Evolutionary conservation across 2,888 invertebrate species (phyloP), one percentile per base, ranked within the genome.

Genomic region (Plemyria rubiginata): DNA sequence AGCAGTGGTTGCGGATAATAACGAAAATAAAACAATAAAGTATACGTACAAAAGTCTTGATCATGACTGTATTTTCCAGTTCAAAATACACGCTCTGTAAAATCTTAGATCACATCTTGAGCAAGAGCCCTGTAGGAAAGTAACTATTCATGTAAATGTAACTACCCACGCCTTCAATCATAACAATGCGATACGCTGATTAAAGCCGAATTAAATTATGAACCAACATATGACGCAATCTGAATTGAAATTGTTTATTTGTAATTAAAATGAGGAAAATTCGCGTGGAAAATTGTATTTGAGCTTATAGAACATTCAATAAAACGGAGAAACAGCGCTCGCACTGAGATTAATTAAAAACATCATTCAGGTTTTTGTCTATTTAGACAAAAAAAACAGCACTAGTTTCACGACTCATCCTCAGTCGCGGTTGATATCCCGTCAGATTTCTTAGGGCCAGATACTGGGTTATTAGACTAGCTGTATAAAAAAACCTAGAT

Each of bases 31-130:
- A 32, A 7, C 5, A 32, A 32, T 7, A 58, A 32, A 13, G 3
- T 22, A 46, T 32, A 72, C 83, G 82, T 68, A 84, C 84, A 74
- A 81, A 71, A 68, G 72, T 59, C 28, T 67, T 65, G 71, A 74
- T 72, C 79, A 82, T 81, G 70, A 65, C 75, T 50, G 45, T 40
- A 36, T 43, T 15, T 11, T 15, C 32, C 16, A 29, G 15, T 38
- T 40, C 28, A 40, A 53, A 41, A 16, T 2, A 6, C 12, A 36
- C 29, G 43, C n/a, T n/a, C 0, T 15, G n/a, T 9, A 45, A 46
- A 6, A 22, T 29, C 36, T 43, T 8, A 11, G 46, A 53, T 53
- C 40, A 52, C 61, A 62, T 56, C 38, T 55, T 29, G 55, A 38
- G 36, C 11, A 38, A 38, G 4, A 38, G 9, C 36, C 36, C 36